Conservation (phyloP, 2,113 vertebrate species). For the Pheucticus melanocephalus region DNA sequence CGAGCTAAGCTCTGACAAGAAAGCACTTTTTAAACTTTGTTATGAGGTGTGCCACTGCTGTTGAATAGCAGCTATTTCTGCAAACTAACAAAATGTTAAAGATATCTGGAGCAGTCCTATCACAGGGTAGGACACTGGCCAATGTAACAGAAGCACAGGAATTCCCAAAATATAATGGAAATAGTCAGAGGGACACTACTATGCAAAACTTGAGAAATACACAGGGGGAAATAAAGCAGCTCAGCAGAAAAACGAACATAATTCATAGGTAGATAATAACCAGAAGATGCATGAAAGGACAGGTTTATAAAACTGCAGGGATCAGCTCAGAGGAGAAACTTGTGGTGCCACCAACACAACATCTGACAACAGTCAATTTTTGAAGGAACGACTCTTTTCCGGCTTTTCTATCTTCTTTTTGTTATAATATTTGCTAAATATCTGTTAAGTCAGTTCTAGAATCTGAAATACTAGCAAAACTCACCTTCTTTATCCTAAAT, state of each 20-base stretch:
- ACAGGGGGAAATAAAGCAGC: not conserved
- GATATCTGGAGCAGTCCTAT: not conserved
- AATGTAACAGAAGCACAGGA: not conserved
- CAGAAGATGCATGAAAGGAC: not conserved
- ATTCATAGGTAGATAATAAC: not conserved
- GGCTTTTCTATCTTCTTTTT: not conserved
- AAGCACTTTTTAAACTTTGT: not conserved
- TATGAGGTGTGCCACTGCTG: not conserved
- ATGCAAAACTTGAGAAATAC: not conserved
- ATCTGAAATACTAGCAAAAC: not conserved
- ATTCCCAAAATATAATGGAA: not conserved
- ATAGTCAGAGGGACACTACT: not conserved
- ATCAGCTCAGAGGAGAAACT: not conserved
- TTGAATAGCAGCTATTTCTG: not conserved
- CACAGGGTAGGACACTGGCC: not conserved
- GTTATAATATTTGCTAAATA: not conserved
- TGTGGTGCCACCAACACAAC: not conserved
- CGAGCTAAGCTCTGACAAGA: not conserved
- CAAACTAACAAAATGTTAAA: not conserved
- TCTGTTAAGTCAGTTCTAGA: not conserved
- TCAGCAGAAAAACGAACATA: not conserved
- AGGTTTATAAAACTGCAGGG: not conserved
- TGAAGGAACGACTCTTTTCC: not conserved
- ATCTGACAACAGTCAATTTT: not conserved
- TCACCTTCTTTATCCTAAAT: not conserved